Base-by-base conservation (phyloP, 37 sponge, comb jelly and placozoan species). In the Spongilla lacustris region DNA sequence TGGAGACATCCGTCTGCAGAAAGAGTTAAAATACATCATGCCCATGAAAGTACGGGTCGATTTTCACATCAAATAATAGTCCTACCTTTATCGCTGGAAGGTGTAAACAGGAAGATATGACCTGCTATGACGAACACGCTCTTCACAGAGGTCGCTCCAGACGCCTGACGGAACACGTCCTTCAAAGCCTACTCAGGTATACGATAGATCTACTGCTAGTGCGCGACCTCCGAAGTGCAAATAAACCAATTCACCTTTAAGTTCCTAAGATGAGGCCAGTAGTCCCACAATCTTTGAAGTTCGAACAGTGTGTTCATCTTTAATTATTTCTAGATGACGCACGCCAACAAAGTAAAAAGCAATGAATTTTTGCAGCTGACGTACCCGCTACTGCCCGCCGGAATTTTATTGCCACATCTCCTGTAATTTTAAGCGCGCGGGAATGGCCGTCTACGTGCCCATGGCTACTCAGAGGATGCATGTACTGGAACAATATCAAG, bases 201-300 rank as follows among this genome's bases (percentile, higher is more conserved):
- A 8, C 46, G 8, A 8, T 46, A 8, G 46, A 46, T 46, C 46
- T 10, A 46, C 8, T 46, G 46, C 4, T 10, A 46, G 46, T 46
- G 46, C 46, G 8, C 46, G 8, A 4, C 4, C 4, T 46, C 46
- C 8, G 46, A 10, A 10, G 4, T 8, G 46, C 8, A 46, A 4
- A 58, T 1, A 14, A 28, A 38, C 1, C 26, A 12, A 2, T 32
- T 79, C 50, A 90, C 90, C 85, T 90, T 80, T 2, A 66, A 66
- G 22, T 84, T 50, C 17, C 34, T 66, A 26, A 90, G 22, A 50
- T 74, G 73, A 14, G 90, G 85, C 90, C 90, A 90, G 10, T 75
- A 85, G 73, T 90, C 86, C 90, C 90, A 90, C 21, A 90, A 58
- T 22, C 90, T 84, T 22, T 75, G 76, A 22, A 90, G 14, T 25